Evolutionary conservation across 2,797 vertebrate genomes (phyloP), one percentile per base, ranked within the genome.

Genomic region (Microctenopoma stevenorrisi): DNA sequence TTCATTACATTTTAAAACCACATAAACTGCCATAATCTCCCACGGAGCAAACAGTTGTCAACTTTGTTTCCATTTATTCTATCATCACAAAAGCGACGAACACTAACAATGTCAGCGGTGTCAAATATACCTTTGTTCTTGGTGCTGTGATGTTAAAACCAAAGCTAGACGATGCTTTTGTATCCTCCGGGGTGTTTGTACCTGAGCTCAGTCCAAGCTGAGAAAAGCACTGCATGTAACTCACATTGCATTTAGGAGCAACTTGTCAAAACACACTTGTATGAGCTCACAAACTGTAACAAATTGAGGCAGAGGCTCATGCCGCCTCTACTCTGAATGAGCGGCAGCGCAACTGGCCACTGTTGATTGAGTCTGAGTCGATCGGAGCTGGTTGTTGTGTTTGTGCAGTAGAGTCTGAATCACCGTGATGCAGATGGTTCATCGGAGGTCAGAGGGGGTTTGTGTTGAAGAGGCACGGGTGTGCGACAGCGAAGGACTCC

Each of bases 221-320:
- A n/a, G 18, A 60, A 70, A 14, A 66, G 64, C 61, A 33, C 58
- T 37, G 26, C 38, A 50, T 15, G 8, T 25, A 47, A 56, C 58
- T 74, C 42, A 72, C 52, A 53, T 50, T 16, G n/a, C 43, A 53
- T 56, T 71, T 42, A 67, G 66, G 63, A 57, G 33, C 4, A 33
- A 35, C 46, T 50, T 72, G 79, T 77, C 48, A 42, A 44, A 66
- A 63, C 62, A 72, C 35, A 77, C 52, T 55, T 12, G 16, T 65
- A 55, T 7, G 42, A 0, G 2, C 48, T 25, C 25, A 55, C 44
- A 46, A 49, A 38, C 46, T 30, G 2, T 4, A 28, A 38, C 53
- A 62, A 67, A 68, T 47, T 8, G 12, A 40, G 53, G 51, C 48
- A 65, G 43, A 59, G 52, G 30, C 43, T 50, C 7, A 16, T 0